Percentiles rank a stretch among this genome's conserved stretches.
Conservation (phyloP, 2,113 vertebrate species). For the Rhinoderma darwinii region DNA sequence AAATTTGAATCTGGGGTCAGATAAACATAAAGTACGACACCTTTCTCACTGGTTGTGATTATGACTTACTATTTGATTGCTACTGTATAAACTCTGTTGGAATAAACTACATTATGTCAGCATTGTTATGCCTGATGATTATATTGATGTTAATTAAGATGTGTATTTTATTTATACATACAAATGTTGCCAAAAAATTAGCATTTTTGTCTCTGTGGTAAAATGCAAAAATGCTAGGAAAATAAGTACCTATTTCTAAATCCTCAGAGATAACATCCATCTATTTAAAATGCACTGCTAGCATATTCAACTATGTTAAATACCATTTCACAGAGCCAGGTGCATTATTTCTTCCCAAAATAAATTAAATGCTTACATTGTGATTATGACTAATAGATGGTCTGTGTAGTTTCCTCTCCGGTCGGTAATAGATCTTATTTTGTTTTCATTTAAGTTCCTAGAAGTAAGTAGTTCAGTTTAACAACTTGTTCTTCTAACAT, state of each 20-base stretch:
- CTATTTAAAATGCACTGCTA: conserved; percentile 35
- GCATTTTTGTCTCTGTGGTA: conserved; percentile 43
- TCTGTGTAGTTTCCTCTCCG: background rate
- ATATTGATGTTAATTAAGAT: conserved; percentile 39
- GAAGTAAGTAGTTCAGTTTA: background rate
- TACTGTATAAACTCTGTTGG: background rate
- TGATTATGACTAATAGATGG: conserved; percentile 42
- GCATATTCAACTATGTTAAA: conserved; percentile 33
- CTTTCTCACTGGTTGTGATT: background rate
- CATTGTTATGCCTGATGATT: conserved; percentile 20
- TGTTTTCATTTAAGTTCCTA: background rate
- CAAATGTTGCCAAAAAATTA: conserved; percentile 40
- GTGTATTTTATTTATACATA: conserved; percentile 37
- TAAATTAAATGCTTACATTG: conserved; percentile 20
- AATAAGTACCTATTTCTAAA: conserved; percentile 24
- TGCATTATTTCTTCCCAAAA: conserved; percentile 36
- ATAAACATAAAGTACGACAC: conserved; percentile 1
- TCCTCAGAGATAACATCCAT: conserved; percentile 27
- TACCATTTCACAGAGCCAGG: conserved; percentile 18
- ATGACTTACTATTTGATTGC: conserved; percentile 3
- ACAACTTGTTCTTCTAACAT: no score
- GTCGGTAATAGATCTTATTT: conserved; percentile 18
- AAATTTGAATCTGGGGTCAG: background rate
- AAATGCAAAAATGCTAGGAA: conserved; percentile 24
- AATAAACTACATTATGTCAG: conserved; percentile 8